Evolutionary conservation across 2,797 vertebrate species (phyloP), one percentile per base, ranked within the genome.

Genomic region (Centropyge bicolor): DNA sequence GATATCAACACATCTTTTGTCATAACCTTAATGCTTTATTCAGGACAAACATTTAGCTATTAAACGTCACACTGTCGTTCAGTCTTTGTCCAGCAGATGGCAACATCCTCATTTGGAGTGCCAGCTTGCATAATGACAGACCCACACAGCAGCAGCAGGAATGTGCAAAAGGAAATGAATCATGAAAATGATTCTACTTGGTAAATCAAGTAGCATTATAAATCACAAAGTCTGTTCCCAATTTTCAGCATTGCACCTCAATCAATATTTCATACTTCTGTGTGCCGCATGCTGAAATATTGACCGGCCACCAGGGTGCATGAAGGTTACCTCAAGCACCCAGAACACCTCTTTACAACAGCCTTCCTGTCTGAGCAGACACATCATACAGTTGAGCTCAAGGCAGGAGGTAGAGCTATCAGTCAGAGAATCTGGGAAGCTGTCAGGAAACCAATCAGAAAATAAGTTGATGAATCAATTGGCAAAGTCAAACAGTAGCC

Each of bases 41-140:
- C 22, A 48, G 19, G 6, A 0, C 14, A 31, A 24, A 46, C 19
- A 27, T 10, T 31, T 19, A 11, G 24, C 22, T 38, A 2, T 11
- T 40, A 17, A 22, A 1, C 6, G 13, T 19, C 43, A n/a, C 5
- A 3, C 13, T 60, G 62, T 46, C 1, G 0, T 88, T 74, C 35
- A n/a, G 4, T 6, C 20, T 65, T 65, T n/a, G 0, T 60, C 91
- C 95, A 94, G 92, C 88, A 95, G 95, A 83, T 91, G 94, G 92
- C 87, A 48, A 38, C 77, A 43, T 88, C 80, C 55, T 86, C 73
- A 69, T 85, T 81, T 64, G 11, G 16, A 71, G 76, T 45, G 0
- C 5, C 4, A 69, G 68, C 54, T 76, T 86, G 66, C 68, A 4
- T 80, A 65, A 86, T 45, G 48, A 43, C 60, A 22, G 71, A 41